Percentiles rank a stretch among this genome's conserved stretches.
These are phyloP conservation scores for Leiothrix lutea DNA, from an alignment of 2,113 vertebrate species.

Conservation along the genomic window DNA sequence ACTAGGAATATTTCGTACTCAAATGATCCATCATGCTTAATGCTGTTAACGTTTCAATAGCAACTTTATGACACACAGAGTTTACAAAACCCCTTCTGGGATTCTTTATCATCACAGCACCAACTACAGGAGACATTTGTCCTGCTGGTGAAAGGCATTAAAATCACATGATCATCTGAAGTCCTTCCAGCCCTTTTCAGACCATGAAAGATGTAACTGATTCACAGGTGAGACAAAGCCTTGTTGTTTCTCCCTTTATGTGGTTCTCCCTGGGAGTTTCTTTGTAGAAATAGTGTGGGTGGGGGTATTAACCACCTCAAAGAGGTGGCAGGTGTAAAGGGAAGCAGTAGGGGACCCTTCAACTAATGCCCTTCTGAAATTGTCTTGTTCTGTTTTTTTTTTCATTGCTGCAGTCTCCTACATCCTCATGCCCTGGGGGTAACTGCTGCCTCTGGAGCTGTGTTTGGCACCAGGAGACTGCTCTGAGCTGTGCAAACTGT, in stretches of 20 bases:
- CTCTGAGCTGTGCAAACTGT: not conserved
- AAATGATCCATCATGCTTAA: conserved; percentile 58
- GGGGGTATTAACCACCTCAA: not conserved
- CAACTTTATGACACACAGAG: conserved; percentile 10
- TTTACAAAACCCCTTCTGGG: conserved; percentile 5
- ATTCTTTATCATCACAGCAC: conserved; percentile 25
- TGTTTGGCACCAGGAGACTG: not conserved
- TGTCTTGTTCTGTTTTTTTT: not conserved
- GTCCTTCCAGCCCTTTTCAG: not conserved
- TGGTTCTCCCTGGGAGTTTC: not conserved
- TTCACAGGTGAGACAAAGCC: not conserved
- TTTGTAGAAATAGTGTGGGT: not conserved
- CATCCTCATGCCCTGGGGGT: not conserved
- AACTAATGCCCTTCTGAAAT: not conserved
- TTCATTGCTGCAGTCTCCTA: not conserved
- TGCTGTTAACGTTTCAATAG: conserved; percentile 61
- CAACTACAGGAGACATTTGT: conserved; percentile 14
- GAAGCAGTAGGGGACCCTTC: not conserved
- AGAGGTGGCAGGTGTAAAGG: not conserved
- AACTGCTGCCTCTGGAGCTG: not conserved
- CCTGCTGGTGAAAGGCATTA: not conserved
- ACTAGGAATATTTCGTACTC: conserved; percentile 61
- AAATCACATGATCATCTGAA: not conserved
- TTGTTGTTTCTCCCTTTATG: not conserved
- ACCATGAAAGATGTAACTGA: not conserved